These are phyloP conservation scores for Pterobdella sp. DNA, from an alignment of 2,888 invertebrate genomes.

Conservation along the genomic window DNA sequence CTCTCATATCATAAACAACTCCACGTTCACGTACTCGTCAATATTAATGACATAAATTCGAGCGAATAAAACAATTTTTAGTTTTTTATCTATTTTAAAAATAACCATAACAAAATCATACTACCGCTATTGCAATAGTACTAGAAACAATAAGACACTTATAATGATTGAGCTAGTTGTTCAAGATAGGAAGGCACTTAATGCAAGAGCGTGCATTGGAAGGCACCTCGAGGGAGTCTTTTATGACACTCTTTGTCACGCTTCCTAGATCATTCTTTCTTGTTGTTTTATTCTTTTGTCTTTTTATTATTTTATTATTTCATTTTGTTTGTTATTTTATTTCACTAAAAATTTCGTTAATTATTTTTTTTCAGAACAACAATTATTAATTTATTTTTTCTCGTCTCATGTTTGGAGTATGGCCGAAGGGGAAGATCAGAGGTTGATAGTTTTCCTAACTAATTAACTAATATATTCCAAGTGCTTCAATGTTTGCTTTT, in stretches of 20 bases:
- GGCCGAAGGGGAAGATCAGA: too few relatives aligned
- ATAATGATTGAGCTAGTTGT: background rate
- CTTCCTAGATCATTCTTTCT: background rate
- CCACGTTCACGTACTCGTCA: too few relatives aligned
- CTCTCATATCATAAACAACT: background rate
- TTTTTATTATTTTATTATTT: background rate
- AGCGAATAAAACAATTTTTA: background rate
- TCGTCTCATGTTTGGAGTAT: too few relatives aligned
- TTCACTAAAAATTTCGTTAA: too few relatives aligned
- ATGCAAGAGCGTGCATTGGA: constrained; percentile 12
- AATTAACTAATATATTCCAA: too few relatives aligned
- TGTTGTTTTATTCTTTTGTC: background rate
- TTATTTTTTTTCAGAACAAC: too few relatives aligned
- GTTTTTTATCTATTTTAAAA: background rate
- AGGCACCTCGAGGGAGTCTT: background rate
- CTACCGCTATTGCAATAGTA: too few relatives aligned
- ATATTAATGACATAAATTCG: background rate
- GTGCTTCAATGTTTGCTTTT: too few relatives aligned
- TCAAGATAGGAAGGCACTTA: background rate
- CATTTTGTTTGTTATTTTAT: background rate
- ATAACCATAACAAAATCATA: background rate
- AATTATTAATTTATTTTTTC: too few relatives aligned
- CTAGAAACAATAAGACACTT: too few relatives aligned
- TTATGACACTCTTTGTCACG: constrained; percentile 8
- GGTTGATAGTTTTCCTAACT: too few relatives aligned